Evolutionary conservation across 2,888 invertebrate species (phyloP).

Genomic region (Rhyacophila evoluta): DNA sequence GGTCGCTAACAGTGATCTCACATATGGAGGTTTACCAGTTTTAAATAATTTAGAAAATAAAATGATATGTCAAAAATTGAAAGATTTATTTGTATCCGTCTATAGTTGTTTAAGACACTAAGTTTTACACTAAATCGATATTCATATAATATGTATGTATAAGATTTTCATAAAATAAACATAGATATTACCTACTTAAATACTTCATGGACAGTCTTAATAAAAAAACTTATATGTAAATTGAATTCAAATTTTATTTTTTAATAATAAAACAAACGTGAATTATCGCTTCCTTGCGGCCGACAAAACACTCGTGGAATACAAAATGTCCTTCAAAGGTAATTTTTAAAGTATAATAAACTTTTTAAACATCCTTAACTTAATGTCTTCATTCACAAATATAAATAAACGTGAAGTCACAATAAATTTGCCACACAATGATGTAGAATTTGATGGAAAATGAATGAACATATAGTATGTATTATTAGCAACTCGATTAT

Average conservation of each 20-base stretch:
- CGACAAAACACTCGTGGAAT: conserved; percentile 35
- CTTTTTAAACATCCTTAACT: conserved; percentile 6
- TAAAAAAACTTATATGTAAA: conserved; percentile 10
- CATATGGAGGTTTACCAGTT: no score
- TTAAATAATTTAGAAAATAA: no score
- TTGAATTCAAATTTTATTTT: conserved; percentile 26
- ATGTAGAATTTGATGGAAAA: no score
- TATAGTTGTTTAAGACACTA: no score
- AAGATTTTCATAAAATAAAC: background rate
- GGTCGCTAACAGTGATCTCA: no score
- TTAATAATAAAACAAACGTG: conserved; percentile 41
- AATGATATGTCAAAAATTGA: no score
- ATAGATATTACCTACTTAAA: background rate
- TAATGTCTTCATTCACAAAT: conserved; percentile 23
- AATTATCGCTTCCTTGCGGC: conserved; percentile 50
- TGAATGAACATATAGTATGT: no score
- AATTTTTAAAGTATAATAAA: background rate
- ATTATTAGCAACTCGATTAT: no score
- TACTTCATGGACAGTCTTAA: background rate
- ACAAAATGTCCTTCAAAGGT: background rate
- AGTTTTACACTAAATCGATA: no score
- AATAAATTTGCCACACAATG: background rate
- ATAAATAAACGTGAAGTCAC: background rate
- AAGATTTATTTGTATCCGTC: no score
- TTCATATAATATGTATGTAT: no score